Percentiles rank a stretch among this genome's conserved stretches.
Conservation (phyloP, 2,888 invertebrate genomes). For the Nasonia oneida region DNA sequence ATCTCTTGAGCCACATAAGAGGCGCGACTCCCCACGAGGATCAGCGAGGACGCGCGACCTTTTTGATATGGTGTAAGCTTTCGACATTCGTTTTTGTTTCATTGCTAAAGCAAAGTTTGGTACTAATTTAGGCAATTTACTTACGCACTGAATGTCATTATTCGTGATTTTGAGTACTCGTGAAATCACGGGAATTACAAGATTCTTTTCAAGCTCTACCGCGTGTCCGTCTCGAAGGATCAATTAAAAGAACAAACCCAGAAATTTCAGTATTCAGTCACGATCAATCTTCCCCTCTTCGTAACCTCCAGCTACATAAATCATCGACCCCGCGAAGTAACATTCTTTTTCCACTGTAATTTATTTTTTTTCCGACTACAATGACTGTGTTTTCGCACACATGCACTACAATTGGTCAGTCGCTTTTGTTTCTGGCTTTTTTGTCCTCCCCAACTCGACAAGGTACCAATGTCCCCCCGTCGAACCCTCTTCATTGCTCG, state of each 20-base stretch:
- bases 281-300: conserved; percentile 20
- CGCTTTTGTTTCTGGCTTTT: conserved; percentile 14
- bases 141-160: too few species aligned
- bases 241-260: conserved; percentile 5
- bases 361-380: conserved; percentile 23
- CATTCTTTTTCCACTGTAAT: conserved; percentile 46
- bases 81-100: too few species aligned
- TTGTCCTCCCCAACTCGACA: conserved; percentile 58
- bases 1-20: neutral
- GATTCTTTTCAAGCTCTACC: too few species aligned
- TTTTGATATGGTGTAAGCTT: too few species aligned
- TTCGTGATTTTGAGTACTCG: neutral
- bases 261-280: conserved; percentile 15
- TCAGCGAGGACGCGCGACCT: neutral
- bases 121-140: neutral
- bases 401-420: conserved; percentile 53
- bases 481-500: conserved; percentile 66
- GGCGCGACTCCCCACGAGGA: neutral
- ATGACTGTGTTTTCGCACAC: conserved; percentile 45
- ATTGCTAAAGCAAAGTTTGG: neutral
- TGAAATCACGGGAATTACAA: neutral
- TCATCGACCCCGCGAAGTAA: neutral
- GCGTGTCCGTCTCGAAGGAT: neutral
- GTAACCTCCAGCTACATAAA: conserved; percentile 17
- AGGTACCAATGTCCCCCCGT: conserved; percentile 63